Evolutionary conservation across 2,113 vertebrate species (phyloP), one percentile per base, ranked within the genome.

Genomic region (Clupea harengus): DNA sequence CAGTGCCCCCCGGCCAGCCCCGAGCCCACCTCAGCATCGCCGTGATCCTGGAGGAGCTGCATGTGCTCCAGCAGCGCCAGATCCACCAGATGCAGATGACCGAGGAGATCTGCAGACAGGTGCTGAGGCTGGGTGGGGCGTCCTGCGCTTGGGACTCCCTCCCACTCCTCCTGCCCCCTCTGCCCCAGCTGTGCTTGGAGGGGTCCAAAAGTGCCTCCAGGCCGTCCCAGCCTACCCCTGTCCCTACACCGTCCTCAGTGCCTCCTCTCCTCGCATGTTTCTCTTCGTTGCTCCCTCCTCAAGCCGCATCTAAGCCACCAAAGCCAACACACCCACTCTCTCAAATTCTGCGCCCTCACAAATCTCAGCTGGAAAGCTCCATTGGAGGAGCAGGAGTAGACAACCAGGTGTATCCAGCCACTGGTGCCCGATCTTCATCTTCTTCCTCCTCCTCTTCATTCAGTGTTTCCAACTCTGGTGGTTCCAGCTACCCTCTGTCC

Each of bases 51-150:
- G 97, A 98, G 90, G 97, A 98, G 90, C 95, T 98, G 2, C 92
- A 96, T 15, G 95, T 98, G 84, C 90, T 98, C 81, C 97, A 98
- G 89, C 97, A 98, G 91, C 93, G 97, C 45, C 97, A 98, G 89
- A 97, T 98, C 85, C 96, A 97, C 90, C 97, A 98, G 92, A 97
- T 98, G 97, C 97, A 98, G 91, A 97, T 98, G 93, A 98, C 97
- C 0, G 97, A 98, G 89, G 96, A 98, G 91, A 98, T 98, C 85
- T 98, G 97, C 86, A 93, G 96, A 57, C 97, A 98, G 46, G 97
- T 98, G 45, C 92, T 98, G 10, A 94, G 96, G 81, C 93, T 98
- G 0, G 97, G 97, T 85, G 94, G 92, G 52, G 89, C 94, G 0
- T 89, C 95, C 32, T 95, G 91, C 92, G 93, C 90, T 81, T 92